Evolutionary conservation across 2,797 vertebrate species (phyloP).

Genomic region (Sebastes glaucus): DNA sequence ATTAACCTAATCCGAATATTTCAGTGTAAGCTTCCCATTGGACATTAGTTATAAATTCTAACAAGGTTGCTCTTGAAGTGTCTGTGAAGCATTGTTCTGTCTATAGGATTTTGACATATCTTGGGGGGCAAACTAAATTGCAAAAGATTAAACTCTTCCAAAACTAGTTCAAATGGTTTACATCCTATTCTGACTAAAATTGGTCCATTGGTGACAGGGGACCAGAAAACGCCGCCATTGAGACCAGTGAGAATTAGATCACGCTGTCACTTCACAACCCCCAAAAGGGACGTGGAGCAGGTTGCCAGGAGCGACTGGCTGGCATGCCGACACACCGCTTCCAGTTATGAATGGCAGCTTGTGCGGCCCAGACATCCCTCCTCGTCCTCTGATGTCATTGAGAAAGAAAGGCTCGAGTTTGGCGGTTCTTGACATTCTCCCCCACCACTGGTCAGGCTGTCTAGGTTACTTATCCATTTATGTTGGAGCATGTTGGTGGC

Average conservation of each 20-base stretch:
- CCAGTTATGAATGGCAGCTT: conserved; percentile 61
- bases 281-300: conserved; percentile 18
- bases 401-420: conserved; percentile 9
- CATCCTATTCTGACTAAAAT: not conserved
- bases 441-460: conserved; percentile 4
- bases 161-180: not conserved
- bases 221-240: not conserved
- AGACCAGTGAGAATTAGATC: conserved; percentile 32
- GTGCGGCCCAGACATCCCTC: conserved; percentile 27
- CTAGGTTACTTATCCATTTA: conserved; percentile 13
- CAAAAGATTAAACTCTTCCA: not conserved
- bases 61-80: not conserved
- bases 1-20: not conserved
- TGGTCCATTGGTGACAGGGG: not conserved
- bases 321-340: conserved; percentile 31
- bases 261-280: conserved; percentile 36
- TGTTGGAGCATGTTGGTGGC: conserved; percentile 9
- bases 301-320: conserved; percentile 48
- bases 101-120: not conserved
- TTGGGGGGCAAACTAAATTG: not conserved
- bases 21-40: not conserved
- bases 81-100: conserved; percentile 4
- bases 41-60: not conserved
- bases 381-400: conserved; percentile 42
- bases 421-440: not conserved